A percentile compares a stretch with the other conserved stretches of the same genome.
These are phyloP conservation scores for Centropus unirufus DNA, from an alignment of 2,113 vertebrate species.

Conservation along the genomic window DNA sequence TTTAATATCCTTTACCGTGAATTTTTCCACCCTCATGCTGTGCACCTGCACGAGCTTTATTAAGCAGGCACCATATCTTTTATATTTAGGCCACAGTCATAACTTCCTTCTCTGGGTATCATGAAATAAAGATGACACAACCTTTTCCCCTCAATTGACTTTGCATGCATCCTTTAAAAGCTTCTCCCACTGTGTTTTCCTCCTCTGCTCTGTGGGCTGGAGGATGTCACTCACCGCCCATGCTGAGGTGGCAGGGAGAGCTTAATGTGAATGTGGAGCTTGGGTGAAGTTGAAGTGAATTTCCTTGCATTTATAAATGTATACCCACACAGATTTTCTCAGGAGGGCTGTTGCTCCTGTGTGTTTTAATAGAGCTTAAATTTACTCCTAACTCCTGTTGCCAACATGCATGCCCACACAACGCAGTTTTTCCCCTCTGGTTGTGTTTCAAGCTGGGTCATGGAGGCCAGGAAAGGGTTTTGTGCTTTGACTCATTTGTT, in stretches of 20 bases:
- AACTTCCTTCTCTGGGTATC: neutral
- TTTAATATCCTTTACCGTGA: neutral
- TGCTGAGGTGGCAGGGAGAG: neutral
- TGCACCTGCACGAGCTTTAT: neutral
- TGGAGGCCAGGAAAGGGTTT: neutral
- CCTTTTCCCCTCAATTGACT: neutral
- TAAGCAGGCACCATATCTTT: neutral
- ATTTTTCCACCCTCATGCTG: neutral
- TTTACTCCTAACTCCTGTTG: neutral
- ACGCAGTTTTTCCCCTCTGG: neutral
- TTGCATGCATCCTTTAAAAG: neutral
- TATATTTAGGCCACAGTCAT: neutral
- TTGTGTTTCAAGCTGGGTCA: neutral
- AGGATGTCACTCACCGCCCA: neutral
- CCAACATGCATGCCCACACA: neutral
- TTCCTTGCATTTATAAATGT: neutral
- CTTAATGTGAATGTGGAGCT: neutral
- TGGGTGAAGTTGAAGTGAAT: neutral
- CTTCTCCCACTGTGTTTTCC: neutral
- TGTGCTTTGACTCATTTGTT: neutral
- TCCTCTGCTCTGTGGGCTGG: neutral
- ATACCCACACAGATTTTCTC: neutral
- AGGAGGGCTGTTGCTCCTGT: neutral
- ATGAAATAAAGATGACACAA: neutral
- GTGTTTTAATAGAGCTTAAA: neutral